Evolutionary conservation across 2,888 invertebrate species (phyloP).

Genomic region (Asteroscopus sphinx): DNA sequence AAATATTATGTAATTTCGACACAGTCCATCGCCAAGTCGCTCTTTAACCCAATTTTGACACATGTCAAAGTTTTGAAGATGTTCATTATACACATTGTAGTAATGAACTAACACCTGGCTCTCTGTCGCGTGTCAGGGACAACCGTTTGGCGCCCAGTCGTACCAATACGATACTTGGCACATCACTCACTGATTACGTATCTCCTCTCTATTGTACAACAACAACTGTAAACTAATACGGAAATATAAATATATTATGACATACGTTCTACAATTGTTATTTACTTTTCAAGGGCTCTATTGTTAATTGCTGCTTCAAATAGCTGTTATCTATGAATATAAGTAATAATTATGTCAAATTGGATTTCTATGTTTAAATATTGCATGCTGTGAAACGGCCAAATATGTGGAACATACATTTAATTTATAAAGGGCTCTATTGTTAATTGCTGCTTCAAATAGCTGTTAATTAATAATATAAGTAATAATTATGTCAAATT

Average conservation of each 20-base stretch:
- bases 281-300: constrained; percentile 18
- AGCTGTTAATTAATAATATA: too few relatives aligned
- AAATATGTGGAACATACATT: too few relatives aligned
- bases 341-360: too few relatives aligned
- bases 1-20: not conserved
- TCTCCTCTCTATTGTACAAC: constrained; percentile 23
- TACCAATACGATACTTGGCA: constrained; percentile 65
- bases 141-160: constrained; percentile 68
- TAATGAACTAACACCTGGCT: constrained; percentile 52
- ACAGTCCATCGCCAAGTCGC: not conserved
- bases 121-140: constrained; percentile 72
- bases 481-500: too few relatives aligned
- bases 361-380: too few relatives aligned
- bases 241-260: constrained; percentile 34
- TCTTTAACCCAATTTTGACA: constrained; percentile 17
- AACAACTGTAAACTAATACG: constrained; percentile 46
- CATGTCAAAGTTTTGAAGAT: constrained; percentile 28
- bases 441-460: too few relatives aligned
- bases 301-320: constrained; percentile 21
- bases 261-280: constrained; percentile 25
- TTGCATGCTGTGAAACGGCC: too few relatives aligned
- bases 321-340: not conserved
- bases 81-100: constrained; percentile 27
- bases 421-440: too few relatives aligned
- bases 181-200: constrained; percentile 49